Percentiles rank a stretch among this genome's conserved stretches.
Evolutionary conservation across 2,113 vertebrate genomes (phyloP).

Genomic region (Dissostichus mawsoni): DNA sequence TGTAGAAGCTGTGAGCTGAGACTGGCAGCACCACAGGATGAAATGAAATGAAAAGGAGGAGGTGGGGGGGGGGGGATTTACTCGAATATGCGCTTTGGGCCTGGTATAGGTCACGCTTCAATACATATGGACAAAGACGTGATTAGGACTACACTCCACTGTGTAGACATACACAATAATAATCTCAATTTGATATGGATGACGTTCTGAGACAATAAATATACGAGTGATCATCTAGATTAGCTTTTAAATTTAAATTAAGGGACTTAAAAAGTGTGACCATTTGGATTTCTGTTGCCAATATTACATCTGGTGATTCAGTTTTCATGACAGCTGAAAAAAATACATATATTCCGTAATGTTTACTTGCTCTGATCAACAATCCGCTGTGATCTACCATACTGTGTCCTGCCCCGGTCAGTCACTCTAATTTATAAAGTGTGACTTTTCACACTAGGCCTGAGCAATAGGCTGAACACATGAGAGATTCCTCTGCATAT

Average conservation of each 20-base stretch:
- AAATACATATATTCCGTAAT: neutral
- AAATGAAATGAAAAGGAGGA: constrained; percentile 54
- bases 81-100: constrained; percentile 33
- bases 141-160: constrained; percentile 32
- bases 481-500: constrained; percentile 49
- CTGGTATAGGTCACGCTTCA: constrained; percentile 47
- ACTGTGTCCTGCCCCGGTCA: constrained; percentile 33
- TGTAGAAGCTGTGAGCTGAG: constrained; percentile 47
- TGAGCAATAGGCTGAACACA: constrained; percentile 48
- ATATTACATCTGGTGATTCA: neutral
- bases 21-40: constrained; percentile 55
- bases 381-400: constrained; percentile 14
- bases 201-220: neutral
- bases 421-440: constrained; percentile 43
- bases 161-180: neutral
- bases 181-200: constrained; percentile 26
- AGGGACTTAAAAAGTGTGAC: neutral
- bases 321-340: constrained; percentile 25
- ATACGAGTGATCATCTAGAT: neutral
- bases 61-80: constrained; percentile 9
- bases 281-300: constrained; percentile 8
- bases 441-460: constrained; percentile 56
- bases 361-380: constrained; percentile 23
- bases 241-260: constrained; percentile 10
- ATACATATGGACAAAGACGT: constrained; percentile 44